Base-by-base conservation (phyloP, 2,888 invertebrate species). In the Coenonympha glycerion region DNA sequence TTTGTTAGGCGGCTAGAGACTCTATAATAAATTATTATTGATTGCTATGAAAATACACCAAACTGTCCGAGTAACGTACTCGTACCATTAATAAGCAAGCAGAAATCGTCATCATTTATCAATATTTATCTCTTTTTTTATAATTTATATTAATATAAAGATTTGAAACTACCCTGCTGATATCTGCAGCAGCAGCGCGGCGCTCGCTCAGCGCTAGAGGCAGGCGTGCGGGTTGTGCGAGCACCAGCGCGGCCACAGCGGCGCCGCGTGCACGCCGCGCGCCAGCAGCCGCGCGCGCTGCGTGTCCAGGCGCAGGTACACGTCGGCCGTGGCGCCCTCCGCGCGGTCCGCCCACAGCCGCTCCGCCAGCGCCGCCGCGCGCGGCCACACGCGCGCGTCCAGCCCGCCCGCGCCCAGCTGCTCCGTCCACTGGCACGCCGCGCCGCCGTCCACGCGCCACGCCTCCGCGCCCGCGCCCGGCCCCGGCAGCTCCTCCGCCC, bases 391-490 rank as follows among this genome's bases (percentile, higher is more conserved):
- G 66, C 95, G 89, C 59, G 92, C 90, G 71, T 95, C 95, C 62
- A 95, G 73, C 42, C 92, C 92, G 46, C 89, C 89, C 64, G 92
- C 89, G 53, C 91, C 93, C 31, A 92, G 90, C 82, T 95, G 95
- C 76, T 96, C 96, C 44, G 91, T 92, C 96, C 96, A 96, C 63
- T 95, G 88, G 55, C 95, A 93, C 11, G 91, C 95, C 70, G 95
- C 94, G 1, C 93, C 95, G 1, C 95, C 96, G 42, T 92, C 76
- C 40, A 85, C 66, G 8, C 71, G 73, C 80, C 88, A 67, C 91
- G 93, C 22, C 89, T 58, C 59, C 26, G 59, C 61, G 11, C 61
- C 65, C 0, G 57, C 57, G n/a, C 60, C 51, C 46, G 55, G 48
- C 91, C 34, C 90, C 37, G 63, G 58, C 52, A 58, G 46, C 65